phyloP scores from a whole-genome alignment of 2,797 vertebrate species.

The Esox masquinongy region DNA sequence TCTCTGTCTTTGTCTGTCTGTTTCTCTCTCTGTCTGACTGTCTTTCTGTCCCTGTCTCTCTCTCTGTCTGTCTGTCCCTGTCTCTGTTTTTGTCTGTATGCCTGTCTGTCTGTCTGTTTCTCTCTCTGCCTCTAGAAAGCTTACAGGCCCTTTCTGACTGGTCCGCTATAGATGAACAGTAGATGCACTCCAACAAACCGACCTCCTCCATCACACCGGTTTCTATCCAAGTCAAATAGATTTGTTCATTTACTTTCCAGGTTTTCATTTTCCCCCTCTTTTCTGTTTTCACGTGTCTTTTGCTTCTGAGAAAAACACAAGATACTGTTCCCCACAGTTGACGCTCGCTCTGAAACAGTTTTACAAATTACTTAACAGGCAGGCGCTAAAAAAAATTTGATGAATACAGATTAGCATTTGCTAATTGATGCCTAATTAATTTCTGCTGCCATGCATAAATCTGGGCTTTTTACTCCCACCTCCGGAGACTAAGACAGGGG shows the following conservation, averaged over 20 bases:
- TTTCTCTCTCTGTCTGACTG: too few species aligned
- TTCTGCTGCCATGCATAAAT: conserved; percentile 83
- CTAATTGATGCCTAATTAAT: conserved; percentile 87
- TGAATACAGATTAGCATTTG: conserved; percentile 81
- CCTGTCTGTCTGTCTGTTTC: background rate
- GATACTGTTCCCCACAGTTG: conserved; percentile 62
- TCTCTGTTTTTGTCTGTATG: too few species aligned
- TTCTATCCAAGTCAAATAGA: conserved; percentile 39
- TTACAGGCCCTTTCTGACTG: conserved; percentile 60
- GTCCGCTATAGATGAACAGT: conserved; percentile 65
- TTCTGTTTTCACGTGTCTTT: conserved; percentile 64
- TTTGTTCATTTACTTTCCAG: conserved; percentile 74
- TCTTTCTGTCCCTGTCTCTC: too few species aligned
- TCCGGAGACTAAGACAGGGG: conserved; percentile 71
- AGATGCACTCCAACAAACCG: conserved; percentile 54
- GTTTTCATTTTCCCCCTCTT: conserved; percentile 51
- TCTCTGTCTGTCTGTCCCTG: too few species aligned
- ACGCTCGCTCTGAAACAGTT: conserved; percentile 68
- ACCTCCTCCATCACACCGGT: conserved; percentile 44
- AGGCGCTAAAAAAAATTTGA: conserved; percentile 66
- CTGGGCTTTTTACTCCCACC: conserved; percentile 64
- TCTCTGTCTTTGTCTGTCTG: too few species aligned
- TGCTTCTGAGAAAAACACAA: conserved; percentile 65
- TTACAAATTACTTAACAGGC: conserved; percentile 81
- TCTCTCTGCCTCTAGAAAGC: conserved; percentile 8